Evolutionary conservation across 1,140 invertebrate species (phyloP).

Genomic region (Neocloeon triangulifer): DNA sequence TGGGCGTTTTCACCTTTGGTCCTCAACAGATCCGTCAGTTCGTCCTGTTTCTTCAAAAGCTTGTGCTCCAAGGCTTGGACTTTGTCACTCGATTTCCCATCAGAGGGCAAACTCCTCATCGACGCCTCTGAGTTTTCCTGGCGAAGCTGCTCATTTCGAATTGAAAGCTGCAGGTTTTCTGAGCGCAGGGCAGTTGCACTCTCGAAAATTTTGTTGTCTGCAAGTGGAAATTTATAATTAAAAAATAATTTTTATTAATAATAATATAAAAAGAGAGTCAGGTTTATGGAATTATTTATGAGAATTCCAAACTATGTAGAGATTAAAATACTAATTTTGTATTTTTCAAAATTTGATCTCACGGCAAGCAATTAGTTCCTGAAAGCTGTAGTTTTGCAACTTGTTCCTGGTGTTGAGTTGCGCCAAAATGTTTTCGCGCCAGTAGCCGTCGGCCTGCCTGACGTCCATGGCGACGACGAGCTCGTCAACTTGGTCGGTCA

Average conservation of each 20-base stretch:
- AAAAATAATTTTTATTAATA: conserved; percentile 9
- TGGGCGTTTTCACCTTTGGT: conserved; percentile 79
- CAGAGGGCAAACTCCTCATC: conserved; percentile 13
- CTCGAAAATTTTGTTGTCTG: conserved; percentile 75
- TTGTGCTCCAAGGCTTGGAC: conserved; percentile 52
- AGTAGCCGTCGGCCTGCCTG: conserved; percentile 14
- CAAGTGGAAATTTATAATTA: too few species aligned
- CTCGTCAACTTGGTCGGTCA: too few species aligned
- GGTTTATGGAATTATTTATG: neutral
- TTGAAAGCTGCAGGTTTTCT: conserved; percentile 62
- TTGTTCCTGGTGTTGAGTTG: conserved; percentile 30
- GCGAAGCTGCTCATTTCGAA: conserved; percentile 61
- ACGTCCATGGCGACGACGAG: too few species aligned
- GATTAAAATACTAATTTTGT: neutral
- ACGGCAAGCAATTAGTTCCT: conserved; percentile 37
- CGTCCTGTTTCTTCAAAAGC: conserved; percentile 67
- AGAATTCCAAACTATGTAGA: neutral
- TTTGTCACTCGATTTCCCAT: conserved; percentile 15
- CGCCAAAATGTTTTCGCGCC: conserved; percentile 28
- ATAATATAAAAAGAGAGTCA: conserved; percentile 4
- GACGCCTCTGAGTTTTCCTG: conserved; percentile 24
- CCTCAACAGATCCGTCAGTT: conserved; percentile 71
- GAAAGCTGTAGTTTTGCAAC: conserved; percentile 28
- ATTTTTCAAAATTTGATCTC: conserved; percentile 13
- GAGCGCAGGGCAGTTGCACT: conserved; percentile 46